Evolutionary conservation across 2,888 invertebrate species (phyloP), one percentile per base, ranked within the genome.

Genomic region (Erebia palarica): DNA sequence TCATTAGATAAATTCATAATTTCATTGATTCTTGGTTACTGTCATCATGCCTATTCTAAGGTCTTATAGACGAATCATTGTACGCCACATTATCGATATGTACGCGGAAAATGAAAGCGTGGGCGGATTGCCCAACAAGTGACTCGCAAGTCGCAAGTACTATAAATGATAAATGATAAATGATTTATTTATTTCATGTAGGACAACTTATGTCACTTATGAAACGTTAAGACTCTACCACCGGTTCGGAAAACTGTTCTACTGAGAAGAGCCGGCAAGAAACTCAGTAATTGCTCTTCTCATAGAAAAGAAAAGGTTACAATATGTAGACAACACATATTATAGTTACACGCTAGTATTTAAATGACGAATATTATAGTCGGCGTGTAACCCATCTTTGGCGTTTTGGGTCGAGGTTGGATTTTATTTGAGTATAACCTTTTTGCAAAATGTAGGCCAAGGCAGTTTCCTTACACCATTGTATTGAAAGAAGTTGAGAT

Each of bases 391-490:
- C 42, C 68, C 55, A 44, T 68, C 42, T 21, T 64, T 61, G 51
- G 66, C 16, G 7, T 58, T 58, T 9, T 65, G 63, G 51, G 71
- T 63, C 66, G 57, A 69, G 68, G 66, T 61, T 65, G 42, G 60
- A 49, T 69, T n/a, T 53, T 53, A 27, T 53, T 60, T 36, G n/a
- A n/a, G n/a, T n/a, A 18, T 68, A 61, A 18, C 5, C 47, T 27
- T 44, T 65, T 73, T 63, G 18, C 4, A 60, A 42, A 16, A 65
- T n/a, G 49, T 21, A 60, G 55, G 71, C 69, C 71, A 73, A 73
- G 73, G 73, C 21, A n/a, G 61, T 58, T 71, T 73, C 71, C 73
- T 73, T 27, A 21, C 60, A 13, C 16, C 51, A 51, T 58, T 36
- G 13, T 16, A 64, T 42, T 42, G 60, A 16, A 7, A 60, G 60